Evolutionary conservation across 2,797 vertebrate species (phyloP).

Genomic region (Zalophus californianus): DNA sequence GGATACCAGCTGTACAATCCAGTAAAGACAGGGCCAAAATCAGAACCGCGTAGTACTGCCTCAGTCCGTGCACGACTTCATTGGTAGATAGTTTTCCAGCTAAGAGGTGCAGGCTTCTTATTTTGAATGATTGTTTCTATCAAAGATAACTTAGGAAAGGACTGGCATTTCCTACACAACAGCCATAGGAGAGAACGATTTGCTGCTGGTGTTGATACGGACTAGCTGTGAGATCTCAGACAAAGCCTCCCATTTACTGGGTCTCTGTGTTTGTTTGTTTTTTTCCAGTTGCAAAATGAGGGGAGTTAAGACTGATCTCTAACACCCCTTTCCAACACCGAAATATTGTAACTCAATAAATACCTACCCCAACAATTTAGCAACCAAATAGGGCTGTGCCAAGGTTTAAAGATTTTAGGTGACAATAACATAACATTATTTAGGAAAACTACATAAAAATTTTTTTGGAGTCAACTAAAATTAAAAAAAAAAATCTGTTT

Average conservation of each 20-base stretch:
- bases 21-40: background rate
- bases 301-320: background rate
- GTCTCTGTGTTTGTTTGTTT: background rate
- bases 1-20: no score
- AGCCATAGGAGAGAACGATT: background rate
- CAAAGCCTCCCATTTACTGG: constrained; percentile 4
- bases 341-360: background rate
- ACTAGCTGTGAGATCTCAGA: background rate
- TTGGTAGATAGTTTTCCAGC: background rate
- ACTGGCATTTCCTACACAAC: background rate
- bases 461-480: background rate
- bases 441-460: background rate
- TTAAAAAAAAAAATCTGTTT: constrained; percentile 29
- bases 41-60: background rate
- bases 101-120: background rate
- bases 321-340: background rate
- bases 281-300: background rate
- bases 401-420: background rate
- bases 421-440: background rate
- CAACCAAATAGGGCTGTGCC: background rate
- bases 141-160: background rate
- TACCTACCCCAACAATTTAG: background rate
- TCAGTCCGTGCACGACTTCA: background rate
- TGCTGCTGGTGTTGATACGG: background rate
- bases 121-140: background rate